Evolutionary conservation across 2,797 vertebrate species (phyloP), one percentile per base, ranked within the genome.

Genomic region (Acanthornis magna): DNA sequence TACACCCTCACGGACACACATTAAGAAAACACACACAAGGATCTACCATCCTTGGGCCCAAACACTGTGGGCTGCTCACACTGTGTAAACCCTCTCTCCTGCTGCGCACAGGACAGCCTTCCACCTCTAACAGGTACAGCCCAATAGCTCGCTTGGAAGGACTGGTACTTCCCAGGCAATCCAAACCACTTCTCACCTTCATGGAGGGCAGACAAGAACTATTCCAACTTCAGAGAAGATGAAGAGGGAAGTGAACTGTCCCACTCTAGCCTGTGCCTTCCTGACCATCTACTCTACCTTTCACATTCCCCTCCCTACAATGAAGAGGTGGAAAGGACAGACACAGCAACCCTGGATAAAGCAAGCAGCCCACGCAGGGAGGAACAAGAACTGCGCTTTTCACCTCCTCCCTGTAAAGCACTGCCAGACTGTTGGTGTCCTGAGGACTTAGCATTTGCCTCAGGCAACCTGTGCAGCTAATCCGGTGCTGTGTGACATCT

Each of bases 401-500:
- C 48, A 68, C 78, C 54, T 92, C n/a, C n/a, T 58, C 50, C 32
- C 14, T 22, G 27, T 27, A 89, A 81, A 83, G 43, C 36, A 48
- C 97, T 2, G 27, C 95, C 97, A 1, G 68, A 32, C 8, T 98
- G 98, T 62, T 84, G 93, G 98, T 55, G 97, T 98, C 63, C 97
- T 97, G 38, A 51, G 73, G 97, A 16, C 94, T 98, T 68, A 98
- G 13, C 36, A 48, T 60, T 54, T 74, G 72, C 89, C 87, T 93
- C 61, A 91, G 66, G 36, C 54, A 81, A 98, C 98, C 96, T 98
- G 98, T 0, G 98, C 97, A 7, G 95, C 98, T 94, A 98, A 98
- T 96, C 98, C 91, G 4, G 96, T 97, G 75, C 96, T 98, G 53
- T 98, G 97, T 5, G 97, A 71, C 55, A 65, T 27, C 65, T 78